Percentiles rank a stretch among this genome's conserved stretches.
Conservation (phyloP, 2,797 vertebrate genomes). For the Pangasius larnaudii region DNA sequence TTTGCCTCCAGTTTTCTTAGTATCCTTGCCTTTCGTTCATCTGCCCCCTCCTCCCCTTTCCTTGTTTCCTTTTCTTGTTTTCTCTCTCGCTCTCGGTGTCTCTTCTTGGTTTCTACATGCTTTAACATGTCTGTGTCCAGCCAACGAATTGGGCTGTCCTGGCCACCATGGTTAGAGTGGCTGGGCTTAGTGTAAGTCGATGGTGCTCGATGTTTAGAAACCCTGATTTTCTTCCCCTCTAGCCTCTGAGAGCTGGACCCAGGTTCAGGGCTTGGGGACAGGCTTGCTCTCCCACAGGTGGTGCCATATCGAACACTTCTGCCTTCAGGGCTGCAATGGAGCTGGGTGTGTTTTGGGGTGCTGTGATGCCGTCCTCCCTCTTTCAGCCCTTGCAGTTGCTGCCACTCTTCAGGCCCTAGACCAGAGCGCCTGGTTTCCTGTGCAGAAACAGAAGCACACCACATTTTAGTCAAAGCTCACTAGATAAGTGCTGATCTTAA, state of each 20-base stretch:
- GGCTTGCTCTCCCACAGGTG: constrained; percentile 16
- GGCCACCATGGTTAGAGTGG: constrained; percentile 41
- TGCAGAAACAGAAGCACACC: constrained; percentile 22
- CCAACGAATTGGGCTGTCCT: constrained; percentile 55
- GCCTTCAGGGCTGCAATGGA: constrained; percentile 15
- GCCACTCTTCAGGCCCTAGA: constrained; percentile 43
- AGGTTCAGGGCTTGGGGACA: constrained; percentile 45
- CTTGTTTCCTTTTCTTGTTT: constrained; percentile 60
- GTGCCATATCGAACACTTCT: constrained; percentile 15
- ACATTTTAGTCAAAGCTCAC: constrained; percentile 5
- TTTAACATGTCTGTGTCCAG: constrained; percentile 63
- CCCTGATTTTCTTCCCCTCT: constrained; percentile 68
- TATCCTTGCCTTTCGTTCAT: constrained; percentile 60
- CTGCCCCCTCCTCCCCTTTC: constrained; percentile 60
- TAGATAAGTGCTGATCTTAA: constrained; percentile 1
- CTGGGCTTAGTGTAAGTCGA: constrained; percentile 54
- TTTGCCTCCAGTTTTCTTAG: constrained; percentile 63
- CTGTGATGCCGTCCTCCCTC: constrained; percentile 32
- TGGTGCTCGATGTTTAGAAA: constrained; percentile 60
- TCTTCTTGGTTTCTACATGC: constrained; percentile 65
- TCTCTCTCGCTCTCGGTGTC: constrained; percentile 60
- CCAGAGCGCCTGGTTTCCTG: constrained; percentile 48
- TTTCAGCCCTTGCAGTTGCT: constrained; percentile 39
- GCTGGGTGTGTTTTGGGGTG: constrained; percentile 29
- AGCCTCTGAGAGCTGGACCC: constrained; percentile 54